Evolutionary conservation across 2,113 vertebrate species (phyloP).

Genomic region (Solea solea): DNA sequence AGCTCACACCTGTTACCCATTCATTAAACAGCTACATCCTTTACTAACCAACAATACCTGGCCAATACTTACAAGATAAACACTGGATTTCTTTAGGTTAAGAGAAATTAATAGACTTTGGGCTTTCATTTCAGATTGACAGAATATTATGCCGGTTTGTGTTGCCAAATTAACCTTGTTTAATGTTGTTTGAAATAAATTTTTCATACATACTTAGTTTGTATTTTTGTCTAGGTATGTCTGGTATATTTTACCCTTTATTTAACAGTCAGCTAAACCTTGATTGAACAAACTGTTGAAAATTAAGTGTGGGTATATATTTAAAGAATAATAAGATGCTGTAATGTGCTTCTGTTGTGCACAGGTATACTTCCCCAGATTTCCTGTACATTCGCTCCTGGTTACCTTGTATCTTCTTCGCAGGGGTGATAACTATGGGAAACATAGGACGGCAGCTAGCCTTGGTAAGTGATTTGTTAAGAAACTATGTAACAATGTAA

Average conservation of each 20-base stretch:
- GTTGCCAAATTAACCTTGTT: not conserved
- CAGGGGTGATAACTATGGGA: slow-evolving; percentile 97
- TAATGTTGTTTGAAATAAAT: not conserved
- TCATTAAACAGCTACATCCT: no score
- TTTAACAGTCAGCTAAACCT: not conserved
- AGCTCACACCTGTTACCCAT: no score
- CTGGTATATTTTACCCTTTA: not conserved
- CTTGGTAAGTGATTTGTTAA: slow-evolving; percentile 81
- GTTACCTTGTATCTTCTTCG: slow-evolving; percentile 98
- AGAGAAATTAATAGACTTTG: no score
- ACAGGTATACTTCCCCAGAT: slow-evolving; percentile 93
- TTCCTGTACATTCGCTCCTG: slow-evolving; percentile 97
- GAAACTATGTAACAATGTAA: not conserved
- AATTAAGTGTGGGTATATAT: not conserved
- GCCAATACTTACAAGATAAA: no score
- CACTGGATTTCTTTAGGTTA: no score
- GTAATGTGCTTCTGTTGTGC: slow-evolving; percentile 8
- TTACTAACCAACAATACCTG: no score
- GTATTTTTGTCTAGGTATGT: not conserved
- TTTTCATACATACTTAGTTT: not conserved
- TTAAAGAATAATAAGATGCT: not conserved
- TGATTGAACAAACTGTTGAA: not conserved
- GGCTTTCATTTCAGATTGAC: no score
- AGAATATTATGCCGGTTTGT: not conserved
- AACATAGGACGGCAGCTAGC: slow-evolving; percentile 96